Evolutionary conservation across 2,113 vertebrate species (phyloP).

Genomic region (Megaptera novaeangliae): DNA sequence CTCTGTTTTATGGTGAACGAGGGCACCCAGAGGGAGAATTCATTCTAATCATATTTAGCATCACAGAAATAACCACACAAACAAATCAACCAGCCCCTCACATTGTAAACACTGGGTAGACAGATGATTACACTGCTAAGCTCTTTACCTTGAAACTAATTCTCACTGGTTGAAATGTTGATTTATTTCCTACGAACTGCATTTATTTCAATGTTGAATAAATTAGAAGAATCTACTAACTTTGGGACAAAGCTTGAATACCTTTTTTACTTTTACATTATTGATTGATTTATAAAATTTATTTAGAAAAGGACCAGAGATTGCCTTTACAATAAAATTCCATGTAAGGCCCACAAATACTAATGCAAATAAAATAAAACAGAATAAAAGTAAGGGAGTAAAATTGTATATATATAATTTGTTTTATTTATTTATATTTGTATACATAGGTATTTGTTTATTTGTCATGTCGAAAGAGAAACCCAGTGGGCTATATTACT

Average conservation of each 20-base stretch:
- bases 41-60: conserved; percentile 75
- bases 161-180: conserved; percentile 54
- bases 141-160: conserved; percentile 73
- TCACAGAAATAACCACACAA: conserved; percentile 67
- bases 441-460: background rate
- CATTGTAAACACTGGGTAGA: conserved; percentile 60
- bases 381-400: background rate
- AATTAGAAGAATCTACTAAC: background rate
- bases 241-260: background rate
- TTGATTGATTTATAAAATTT: background rate
- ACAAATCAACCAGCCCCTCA: conserved; percentile 62
- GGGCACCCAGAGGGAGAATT: conserved; percentile 68
- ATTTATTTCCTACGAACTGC: background rate
- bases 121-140: conserved; percentile 58
- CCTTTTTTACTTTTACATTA: background rate
- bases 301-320: background rate
- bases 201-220: background rate
- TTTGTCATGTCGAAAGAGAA: background rate
- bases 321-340: background rate
- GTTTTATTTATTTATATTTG: background rate
- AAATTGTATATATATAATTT: background rate
- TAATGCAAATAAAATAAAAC: background rate
- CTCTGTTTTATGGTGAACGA: conserved; percentile 65
- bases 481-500: background rate
- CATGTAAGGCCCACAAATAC: background rate